Percentiles rank a stretch among this genome's conserved stretches.
Conservation (phyloP, 2,113 vertebrate genomes). For the Tragelaphus imberbis region DNA sequence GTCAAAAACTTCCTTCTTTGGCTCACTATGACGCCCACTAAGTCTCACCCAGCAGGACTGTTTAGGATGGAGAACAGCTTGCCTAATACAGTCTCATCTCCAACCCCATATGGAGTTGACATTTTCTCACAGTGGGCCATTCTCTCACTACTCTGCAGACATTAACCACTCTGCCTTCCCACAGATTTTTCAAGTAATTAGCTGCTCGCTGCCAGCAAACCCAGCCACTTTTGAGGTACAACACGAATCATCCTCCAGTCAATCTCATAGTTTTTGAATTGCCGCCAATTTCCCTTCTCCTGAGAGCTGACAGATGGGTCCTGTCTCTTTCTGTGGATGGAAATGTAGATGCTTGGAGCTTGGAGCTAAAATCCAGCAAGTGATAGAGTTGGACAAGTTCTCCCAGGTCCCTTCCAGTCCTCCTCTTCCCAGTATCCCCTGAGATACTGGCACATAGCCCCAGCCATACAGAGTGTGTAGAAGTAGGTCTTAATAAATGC, state of each 20-base stretch:
- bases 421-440: background rate
- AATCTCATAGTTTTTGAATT: background rate
- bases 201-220: background rate
- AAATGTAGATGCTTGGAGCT: background rate
- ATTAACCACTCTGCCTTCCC: background rate
- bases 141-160: background rate
- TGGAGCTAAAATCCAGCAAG: background rate
- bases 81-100: background rate
- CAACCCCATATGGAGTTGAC: background rate
- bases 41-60: conserved; percentile 10
- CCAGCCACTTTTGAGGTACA: background rate
- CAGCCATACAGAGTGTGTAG: background rate
- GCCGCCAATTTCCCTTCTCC: background rate
- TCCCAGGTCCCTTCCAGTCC: background rate
- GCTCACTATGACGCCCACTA: background rate
- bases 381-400: background rate
- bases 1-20: conserved; percentile 8
- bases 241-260: background rate
- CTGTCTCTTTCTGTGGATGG: background rate
- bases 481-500: background rate
- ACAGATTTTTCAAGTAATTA: conserved; percentile 16
- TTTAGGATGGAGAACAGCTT: conserved; percentile 45
- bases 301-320: background rate
- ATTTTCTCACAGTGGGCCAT: background rate
- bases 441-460: background rate